Evolutionary conservation across 2,888 invertebrate species (phyloP).

Genomic region (Microdon myrmicae): DNA sequence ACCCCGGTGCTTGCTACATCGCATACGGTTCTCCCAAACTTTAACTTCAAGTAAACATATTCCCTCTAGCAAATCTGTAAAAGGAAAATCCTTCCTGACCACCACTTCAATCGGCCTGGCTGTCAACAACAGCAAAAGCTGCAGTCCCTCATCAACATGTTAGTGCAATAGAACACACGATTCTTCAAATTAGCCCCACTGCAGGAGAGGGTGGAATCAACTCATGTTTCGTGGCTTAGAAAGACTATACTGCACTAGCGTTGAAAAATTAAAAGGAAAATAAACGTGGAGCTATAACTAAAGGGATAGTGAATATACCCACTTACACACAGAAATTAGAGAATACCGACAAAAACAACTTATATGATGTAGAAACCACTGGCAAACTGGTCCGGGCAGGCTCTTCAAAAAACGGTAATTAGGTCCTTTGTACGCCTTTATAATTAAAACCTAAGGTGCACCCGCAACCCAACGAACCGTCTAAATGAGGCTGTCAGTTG

Average conservation of each 20-base stretch:
- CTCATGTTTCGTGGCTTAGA: slow-evolving; percentile 12
- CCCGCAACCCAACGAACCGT: slow-evolving; percentile 48
- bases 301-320: slow-evolving; percentile 4
- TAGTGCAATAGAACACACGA: slow-evolving; percentile 10
- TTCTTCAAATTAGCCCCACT: slow-evolving; percentile 49
- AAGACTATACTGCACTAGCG: slow-evolving; percentile 27
- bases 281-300: slow-evolving; percentile 9
- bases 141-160: slow-evolving; percentile 29
- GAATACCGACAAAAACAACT: slow-evolving; percentile 7
- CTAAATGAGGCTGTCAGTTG: slow-evolving; percentile 51
- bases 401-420: slow-evolving; percentile 51
- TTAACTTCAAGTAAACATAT: too few relatives aligned
- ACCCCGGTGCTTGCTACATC: too few relatives aligned
- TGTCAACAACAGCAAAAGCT: slow-evolving; percentile 18
- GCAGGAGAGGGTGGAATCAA: too few relatives aligned
- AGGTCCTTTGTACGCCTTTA: slow-evolving; percentile 52
- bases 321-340: not conserved
- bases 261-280: slow-evolving; percentile 36
- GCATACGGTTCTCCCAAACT: too few relatives aligned
- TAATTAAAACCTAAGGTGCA: slow-evolving; percentile 50
- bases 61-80: slow-evolving; percentile 42
- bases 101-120: slow-evolving; percentile 21
- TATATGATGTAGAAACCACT: slow-evolving; percentile 45
- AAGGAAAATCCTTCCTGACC: slow-evolving; percentile 44
- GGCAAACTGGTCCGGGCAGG: slow-evolving; percentile 46